phyloP scores from a whole-genome alignment of 2,888 invertebrate species.

The Celastrina argiolus region DNA sequence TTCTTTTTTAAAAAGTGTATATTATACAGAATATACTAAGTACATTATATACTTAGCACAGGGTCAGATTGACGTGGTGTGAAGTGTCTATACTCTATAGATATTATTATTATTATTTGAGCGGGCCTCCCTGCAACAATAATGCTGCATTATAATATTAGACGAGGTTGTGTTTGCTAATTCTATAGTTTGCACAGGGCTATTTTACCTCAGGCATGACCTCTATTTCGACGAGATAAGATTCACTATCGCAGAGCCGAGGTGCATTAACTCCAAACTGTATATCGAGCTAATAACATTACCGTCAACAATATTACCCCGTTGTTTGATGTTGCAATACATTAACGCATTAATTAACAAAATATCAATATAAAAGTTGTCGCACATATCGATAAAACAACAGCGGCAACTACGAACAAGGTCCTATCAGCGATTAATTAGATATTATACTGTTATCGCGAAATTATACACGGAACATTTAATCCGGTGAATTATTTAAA shows the following conservation, averaged over 20 bases:
- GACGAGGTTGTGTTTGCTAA: neutral
- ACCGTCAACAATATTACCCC: neutral
- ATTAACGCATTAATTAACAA: conserved; percentile 3
- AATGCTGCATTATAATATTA: neutral
- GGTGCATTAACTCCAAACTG: too few species aligned
- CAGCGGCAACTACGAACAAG: neutral
- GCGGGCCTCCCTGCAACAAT: neutral
- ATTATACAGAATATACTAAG: too few species aligned
- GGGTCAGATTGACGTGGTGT: too few species aligned
- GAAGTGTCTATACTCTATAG: too few species aligned
- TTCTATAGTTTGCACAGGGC: too few species aligned
- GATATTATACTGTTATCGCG: conserved; percentile 2
- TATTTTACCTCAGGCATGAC: too few species aligned
- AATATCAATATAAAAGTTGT: neutral
- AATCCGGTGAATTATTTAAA: too few species aligned
- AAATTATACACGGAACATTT: neutral
- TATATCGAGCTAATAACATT: neutral
- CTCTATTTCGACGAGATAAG: too few species aligned
- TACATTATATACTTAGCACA: too few species aligned
- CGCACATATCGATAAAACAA: neutral
- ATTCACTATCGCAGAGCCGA: too few species aligned
- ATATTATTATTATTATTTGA: too few species aligned
- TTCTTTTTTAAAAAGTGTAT: too few species aligned
- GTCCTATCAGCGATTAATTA: neutral
- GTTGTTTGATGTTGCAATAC: neutral